phyloP scores from a whole-genome alignment of 2,888 invertebrate genomes.

The Melipona bicolor region DNA sequence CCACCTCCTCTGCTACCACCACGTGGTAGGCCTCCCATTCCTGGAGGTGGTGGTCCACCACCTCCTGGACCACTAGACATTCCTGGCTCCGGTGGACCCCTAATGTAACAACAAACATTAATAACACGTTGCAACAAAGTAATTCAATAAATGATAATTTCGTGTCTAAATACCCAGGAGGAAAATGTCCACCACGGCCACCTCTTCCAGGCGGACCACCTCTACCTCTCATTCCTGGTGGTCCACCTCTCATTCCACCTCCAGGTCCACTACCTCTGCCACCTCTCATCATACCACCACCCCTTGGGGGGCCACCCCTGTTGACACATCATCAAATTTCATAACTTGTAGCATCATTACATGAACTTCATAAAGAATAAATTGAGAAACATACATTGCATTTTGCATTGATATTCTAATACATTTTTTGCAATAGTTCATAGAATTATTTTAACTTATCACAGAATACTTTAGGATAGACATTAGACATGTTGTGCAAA shows the following conservation, averaged over 20 bases:
- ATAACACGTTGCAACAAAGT: not conserved
- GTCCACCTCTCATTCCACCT: conserved; percentile 82
- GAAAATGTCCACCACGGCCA: conserved; percentile 81
- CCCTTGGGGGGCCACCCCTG: conserved; percentile 80
- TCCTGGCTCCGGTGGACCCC: conserved; percentile 80
- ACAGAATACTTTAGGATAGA: too few relatives aligned
- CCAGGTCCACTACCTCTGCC: conserved; percentile 80
- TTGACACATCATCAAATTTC: not conserved
- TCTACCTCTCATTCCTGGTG: conserved; percentile 80
- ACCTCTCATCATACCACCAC: conserved; percentile 81
- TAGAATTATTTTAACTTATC: too few relatives aligned
- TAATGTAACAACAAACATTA: conserved; percentile 39
- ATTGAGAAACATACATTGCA: not conserved
- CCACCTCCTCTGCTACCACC: conserved; percentile 78
- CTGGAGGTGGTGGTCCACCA: conserved; percentile 77
- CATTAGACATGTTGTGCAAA: too few relatives aligned
- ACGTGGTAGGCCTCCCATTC: conserved; percentile 79
- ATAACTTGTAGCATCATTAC: not conserved
- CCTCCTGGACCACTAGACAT: conserved; percentile 77
- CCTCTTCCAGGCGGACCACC: conserved; percentile 81
- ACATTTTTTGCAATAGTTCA: too few relatives aligned
- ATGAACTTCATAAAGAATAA: not conserved
- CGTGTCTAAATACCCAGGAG: conserved; percentile 76
- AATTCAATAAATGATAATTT: not conserved
- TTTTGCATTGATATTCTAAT: too few relatives aligned